A percentile compares a stretch with the other conserved stretches of the same genome.
These are phyloP conservation scores for Labeo rohita DNA, from an alignment of 2,113 vertebrate genomes.

Conservation along the genomic window DNA sequence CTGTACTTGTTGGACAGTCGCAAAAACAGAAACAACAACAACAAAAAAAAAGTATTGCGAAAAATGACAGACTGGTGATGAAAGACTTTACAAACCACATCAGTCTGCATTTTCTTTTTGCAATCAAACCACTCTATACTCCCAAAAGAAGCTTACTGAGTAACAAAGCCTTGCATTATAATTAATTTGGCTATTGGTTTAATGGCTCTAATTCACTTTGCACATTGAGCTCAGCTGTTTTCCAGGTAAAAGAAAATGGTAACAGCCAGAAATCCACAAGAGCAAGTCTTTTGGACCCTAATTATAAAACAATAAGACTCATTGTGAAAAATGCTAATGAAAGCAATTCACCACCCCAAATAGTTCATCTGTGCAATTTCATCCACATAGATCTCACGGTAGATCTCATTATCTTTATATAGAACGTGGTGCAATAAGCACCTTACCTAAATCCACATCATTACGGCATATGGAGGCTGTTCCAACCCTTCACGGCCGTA, in stretches of 20 bases:
- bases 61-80: background rate
- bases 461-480: slow-evolving; percentile 32
- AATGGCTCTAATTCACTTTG: slow-evolving; percentile 62
- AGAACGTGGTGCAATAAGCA: slow-evolving; percentile 51
- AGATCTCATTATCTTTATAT: slow-evolving; percentile 69
- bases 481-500: slow-evolving; percentile 3
- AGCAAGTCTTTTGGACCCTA: slow-evolving; percentile 10
- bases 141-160: slow-evolving; percentile 57
- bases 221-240: slow-evolving; percentile 58
- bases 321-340: slow-evolving; percentile 46
- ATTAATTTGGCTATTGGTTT: slow-evolving; percentile 45
- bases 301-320: slow-evolving; percentile 53
- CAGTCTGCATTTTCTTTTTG: background rate
- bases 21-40: background rate
- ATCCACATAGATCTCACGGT: slow-evolving; percentile 38
- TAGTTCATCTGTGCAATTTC: slow-evolving; percentile 53
- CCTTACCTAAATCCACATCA: slow-evolving; percentile 64
- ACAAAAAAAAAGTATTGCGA: background rate
- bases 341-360: slow-evolving; percentile 3
- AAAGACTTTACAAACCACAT: background rate
- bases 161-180: slow-evolving; percentile 66
- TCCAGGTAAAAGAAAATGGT: background rate
- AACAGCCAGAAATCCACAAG: slow-evolving; percentile 14
- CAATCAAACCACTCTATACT: background rate
- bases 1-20: background rate